Evolutionary conservation across 2,113 vertebrate species (phyloP), one percentile per base, ranked within the genome.

Genomic region (Galemys pyrenaicus): DNA sequence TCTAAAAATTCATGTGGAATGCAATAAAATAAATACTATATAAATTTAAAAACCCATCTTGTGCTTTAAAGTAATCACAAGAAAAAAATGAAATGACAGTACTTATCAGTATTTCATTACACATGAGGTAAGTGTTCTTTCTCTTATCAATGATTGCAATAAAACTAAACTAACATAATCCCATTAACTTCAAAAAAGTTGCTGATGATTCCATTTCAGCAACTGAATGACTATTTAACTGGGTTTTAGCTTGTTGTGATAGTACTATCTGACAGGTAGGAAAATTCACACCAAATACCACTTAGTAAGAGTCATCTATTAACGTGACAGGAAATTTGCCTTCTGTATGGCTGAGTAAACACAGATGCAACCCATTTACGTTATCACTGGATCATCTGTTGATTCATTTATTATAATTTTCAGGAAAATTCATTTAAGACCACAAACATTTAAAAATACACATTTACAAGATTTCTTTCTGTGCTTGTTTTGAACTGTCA

Each of bases 151-250:
- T 77, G 93, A 96, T 91, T 92, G 78, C 96, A 98, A 97, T 96
- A 97, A 97, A 98, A 96, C 97, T 97, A 96, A 98, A 95, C 97
- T 96, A 98, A 98, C 96, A 98, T 89, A 96, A 97, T 95, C 89
- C 97, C 98, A 98, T 98, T 98, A 98, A 95, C 97, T 96, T 98
- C 91, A 91, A 89, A 97, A 98, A 98, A 97, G 86, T 94, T 98
- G 98, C 97, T 98, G 98, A 98, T 97, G 97, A 87, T 96, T 97
- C 95, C 94, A 96, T 97, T 98, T 97, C 84, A 96, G 20, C 73
- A 84, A 89, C 58, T 65, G 65, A 73, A 68, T 88, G 58, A 81
- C 84, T 90, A 62, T 79, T 88, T 94, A 95, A 98, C 94, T 97
- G 90, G 87, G 89, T 96, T 98, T 98, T 95, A 93, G 95, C 96